Base-by-base conservation (phyloP, 2,888 invertebrate species). In the Phortica magna region DNA sequence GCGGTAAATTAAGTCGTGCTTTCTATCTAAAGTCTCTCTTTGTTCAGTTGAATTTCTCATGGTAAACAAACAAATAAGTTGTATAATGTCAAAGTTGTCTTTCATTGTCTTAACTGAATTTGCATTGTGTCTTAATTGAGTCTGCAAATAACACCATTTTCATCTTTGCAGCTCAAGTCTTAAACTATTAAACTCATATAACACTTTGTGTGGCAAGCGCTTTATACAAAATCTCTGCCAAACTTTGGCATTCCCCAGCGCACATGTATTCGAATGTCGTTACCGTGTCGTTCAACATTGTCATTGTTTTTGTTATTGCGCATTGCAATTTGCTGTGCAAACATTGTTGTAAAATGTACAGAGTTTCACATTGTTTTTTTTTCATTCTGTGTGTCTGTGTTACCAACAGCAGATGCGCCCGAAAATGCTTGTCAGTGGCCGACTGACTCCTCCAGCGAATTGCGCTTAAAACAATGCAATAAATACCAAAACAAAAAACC, bases 271-370 rank as follows among this genome's bases (percentile, higher is more conserved):
- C 9, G 14, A 48, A 14, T 48, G 48, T 48, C 48, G 9, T 14
- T 48, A 48, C 9, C 48, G 48, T 48, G 48, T 6, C 9, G 48
- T 12, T 48, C 48, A 48, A 48, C 48, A 48, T 12, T 48, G 48
- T 48, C 14, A 14, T 48, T 12, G 48, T 9, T 48, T 48, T 48
- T 9, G 48, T 48, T 48, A 48, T 48, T 48, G 48, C 48, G 48
- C 48, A 64, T 31, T 64, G 64, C 64, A 64, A 64, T 64, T 64
- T 64, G 64, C 31, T 39, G 14, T 64, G 31, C 64, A 64, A 64
- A 64, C 64, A 64, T 14, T 64, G 64, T 64, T 64, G 64, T 48
- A 48, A 14, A 14, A 48, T 14, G 14, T 48, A 2, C 48, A 14
- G 14, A 48, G 48, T 48, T 48, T 48, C 2, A 3, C 48, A 12